phyloP scores from a whole-genome alignment of 2,113 vertebrate genomes.

The Salvelinus fontinalis region DNA sequence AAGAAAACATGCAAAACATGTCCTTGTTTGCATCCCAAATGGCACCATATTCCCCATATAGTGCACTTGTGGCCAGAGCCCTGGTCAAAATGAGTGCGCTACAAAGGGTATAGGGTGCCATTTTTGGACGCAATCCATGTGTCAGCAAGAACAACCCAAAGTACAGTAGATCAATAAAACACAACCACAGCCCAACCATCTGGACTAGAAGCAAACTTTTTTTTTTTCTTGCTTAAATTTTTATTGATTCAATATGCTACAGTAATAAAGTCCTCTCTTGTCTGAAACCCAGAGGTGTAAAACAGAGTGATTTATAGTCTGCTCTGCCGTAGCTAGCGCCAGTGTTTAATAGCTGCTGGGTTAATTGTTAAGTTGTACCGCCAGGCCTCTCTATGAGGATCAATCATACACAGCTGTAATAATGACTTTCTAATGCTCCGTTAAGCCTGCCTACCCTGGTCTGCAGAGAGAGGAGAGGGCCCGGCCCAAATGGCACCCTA shows the following conservation, averaged over 20 bases:
- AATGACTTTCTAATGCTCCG: constrained; percentile 70
- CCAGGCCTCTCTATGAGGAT: constrained; percentile 57
- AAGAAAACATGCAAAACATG: too few species aligned
- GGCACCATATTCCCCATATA: too few species aligned
- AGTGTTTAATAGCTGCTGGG: constrained; percentile 65
- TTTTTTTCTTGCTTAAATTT: constrained; percentile 7
- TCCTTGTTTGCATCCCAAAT: too few species aligned
- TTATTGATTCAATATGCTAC: constrained; percentile 49
- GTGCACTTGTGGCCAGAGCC: too few species aligned
- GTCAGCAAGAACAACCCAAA: background rate
- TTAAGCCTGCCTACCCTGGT: constrained; percentile 47
- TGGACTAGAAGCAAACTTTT: background rate
- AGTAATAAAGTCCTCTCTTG: constrained; percentile 45
- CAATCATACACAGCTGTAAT: constrained; percentile 66
- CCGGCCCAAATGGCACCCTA: too few species aligned
- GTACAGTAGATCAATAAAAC: background rate
- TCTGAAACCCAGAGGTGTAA: constrained; percentile 40
- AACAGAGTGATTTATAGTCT: constrained; percentile 58
- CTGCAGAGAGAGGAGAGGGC: constrained; percentile 37
- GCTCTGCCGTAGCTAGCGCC: constrained; percentile 37
- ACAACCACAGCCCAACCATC: background rate
- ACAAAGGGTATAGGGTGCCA: too few species aligned
- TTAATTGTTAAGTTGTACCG: constrained; percentile 69
- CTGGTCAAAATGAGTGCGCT: too few species aligned
- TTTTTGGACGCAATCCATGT: background rate